Conservation (phyloP, 92 coral and sea anemone species). For the Epizoanthus illoricatus region DNA sequence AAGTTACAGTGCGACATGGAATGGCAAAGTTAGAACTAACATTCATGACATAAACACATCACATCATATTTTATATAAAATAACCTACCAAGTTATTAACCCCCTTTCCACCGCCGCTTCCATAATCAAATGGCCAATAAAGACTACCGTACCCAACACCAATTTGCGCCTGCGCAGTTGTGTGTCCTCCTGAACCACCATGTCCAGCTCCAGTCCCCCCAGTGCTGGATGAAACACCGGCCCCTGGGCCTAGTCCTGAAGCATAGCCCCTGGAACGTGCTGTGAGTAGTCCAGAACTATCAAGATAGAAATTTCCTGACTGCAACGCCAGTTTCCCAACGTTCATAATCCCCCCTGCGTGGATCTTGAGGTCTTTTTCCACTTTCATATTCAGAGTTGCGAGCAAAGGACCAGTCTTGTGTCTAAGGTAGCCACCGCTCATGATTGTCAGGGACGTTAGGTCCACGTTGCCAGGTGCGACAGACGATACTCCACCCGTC, state of each 20-base stretch:
- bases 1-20: not conserved
- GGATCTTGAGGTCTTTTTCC: constrained; percentile 45
- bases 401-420: constrained; percentile 44
- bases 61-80: not conserved
- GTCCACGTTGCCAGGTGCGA: constrained; percentile 36
- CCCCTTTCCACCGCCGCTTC: constrained; percentile 79
- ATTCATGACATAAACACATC: too few relatives aligned
- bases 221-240: constrained; percentile 48
- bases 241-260: constrained; percentile 48
- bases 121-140: constrained; percentile 47
- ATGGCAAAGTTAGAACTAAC: not conserved
- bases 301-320: constrained; percentile 52
- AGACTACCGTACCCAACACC: constrained; percentile 62
- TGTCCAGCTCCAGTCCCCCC: constrained; percentile 79
- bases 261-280: constrained; percentile 64
- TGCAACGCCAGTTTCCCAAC: constrained; percentile 49
- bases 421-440: constrained; percentile 60
- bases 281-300: constrained; percentile 58
- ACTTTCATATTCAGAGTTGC: constrained; percentile 44
- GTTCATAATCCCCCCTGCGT: constrained; percentile 60
- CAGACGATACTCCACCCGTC: constrained; percentile 48
- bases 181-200: constrained; percentile 73
- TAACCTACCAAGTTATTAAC: constrained; percentile 43
- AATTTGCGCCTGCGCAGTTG: constrained; percentile 39
- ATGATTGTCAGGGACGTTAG: constrained; percentile 54